Conservation (phyloP, 2,888 invertebrate species). For the Sminthurides aquaticus region DNA sequence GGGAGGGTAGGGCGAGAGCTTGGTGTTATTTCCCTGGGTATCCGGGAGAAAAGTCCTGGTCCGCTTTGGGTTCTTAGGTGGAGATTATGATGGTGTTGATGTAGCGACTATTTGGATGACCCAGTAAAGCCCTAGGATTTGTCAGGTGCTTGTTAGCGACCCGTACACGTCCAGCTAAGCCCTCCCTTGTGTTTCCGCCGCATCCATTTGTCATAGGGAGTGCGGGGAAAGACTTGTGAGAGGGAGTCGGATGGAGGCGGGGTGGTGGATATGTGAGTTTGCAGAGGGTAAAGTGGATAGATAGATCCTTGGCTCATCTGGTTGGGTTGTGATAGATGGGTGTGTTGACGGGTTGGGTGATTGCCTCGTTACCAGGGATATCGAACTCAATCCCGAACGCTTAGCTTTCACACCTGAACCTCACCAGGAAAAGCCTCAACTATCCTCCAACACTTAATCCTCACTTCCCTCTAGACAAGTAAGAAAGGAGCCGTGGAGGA, state of each 20-base stretch:
- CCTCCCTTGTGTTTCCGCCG: slow-evolving; percentile 43
- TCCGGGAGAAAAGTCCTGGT: not conserved
- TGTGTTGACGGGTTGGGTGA: slow-evolving; percentile 44
- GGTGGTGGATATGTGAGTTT: slow-evolving; percentile 19
- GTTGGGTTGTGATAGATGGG: slow-evolving; percentile 43
- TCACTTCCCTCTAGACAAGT: slow-evolving; percentile 13
- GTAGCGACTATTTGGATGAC: slow-evolving; percentile 34
- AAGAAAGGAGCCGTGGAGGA: slow-evolving; percentile 3
- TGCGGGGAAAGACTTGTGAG: slow-evolving; percentile 20
- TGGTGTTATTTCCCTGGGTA: not conserved
- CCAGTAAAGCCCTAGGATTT: slow-evolving; percentile 44
- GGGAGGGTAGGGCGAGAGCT: not conserved
- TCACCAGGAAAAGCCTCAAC: slow-evolving; percentile 33
- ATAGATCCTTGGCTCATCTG: slow-evolving; percentile 30
- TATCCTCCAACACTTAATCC: slow-evolving; percentile 14
- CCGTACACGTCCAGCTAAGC: slow-evolving; percentile 44
- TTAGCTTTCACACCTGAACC: slow-evolving; percentile 44
- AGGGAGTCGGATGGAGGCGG: slow-evolving; percentile 17
- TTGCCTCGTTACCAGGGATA: slow-evolving; percentile 45
- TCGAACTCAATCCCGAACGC: slow-evolving; percentile 44
- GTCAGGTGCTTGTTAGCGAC: slow-evolving; percentile 44
- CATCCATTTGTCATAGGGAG: slow-evolving; percentile 44
- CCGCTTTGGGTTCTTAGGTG: slow-evolving; percentile 12
- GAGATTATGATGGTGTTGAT: slow-evolving; percentile 10
- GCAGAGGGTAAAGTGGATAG: slow-evolving; percentile 9